Percentiles rank a stretch among this genome's conserved stretches.
phyloP scores from a whole-genome alignment of 2,797 vertebrate genomes.

The Benthosema pterotum region DNA sequence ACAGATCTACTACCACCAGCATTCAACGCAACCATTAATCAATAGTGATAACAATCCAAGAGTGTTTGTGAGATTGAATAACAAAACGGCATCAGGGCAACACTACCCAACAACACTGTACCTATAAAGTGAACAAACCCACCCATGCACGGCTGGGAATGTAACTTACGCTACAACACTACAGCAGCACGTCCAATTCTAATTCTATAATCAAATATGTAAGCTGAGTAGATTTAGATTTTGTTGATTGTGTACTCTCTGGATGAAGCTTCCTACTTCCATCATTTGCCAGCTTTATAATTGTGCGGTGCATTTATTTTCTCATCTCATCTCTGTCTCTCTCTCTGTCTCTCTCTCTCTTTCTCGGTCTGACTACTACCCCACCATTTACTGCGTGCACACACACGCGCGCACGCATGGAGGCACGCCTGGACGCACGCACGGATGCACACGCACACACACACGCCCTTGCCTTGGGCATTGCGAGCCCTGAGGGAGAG shows the following conservation, averaged over 20 bases:
- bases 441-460: constrained; percentile 20
- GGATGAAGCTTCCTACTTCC: too few relatives aligned
- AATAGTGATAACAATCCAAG: neutral
- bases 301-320: constrained; percentile 16
- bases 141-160: too few relatives aligned
- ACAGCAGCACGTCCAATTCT: too few relatives aligned
- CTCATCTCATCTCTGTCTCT: constrained; percentile 17
- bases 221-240: too few relatives aligned
- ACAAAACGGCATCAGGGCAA: neutral
- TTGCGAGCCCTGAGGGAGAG: constrained; percentile 30
- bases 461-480: constrained; percentile 40
- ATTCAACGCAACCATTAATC: neutral
- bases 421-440: constrained; percentile 11
- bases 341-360: constrained; percentile 11
- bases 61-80: neutral
- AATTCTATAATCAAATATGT: too few relatives aligned
- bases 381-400: neutral
- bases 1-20: neutral
- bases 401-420: neutral
- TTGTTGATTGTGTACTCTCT: too few relatives aligned
- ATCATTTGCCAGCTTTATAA: too few relatives aligned
- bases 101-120: constrained; percentile 1
- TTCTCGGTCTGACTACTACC: neutral
- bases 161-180: too few relatives aligned
- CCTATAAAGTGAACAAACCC: too few relatives aligned